Evolutionary conservation across 2,113 vertebrate genomes (phyloP).

Genomic region (Monarcha castaneiventris): DNA sequence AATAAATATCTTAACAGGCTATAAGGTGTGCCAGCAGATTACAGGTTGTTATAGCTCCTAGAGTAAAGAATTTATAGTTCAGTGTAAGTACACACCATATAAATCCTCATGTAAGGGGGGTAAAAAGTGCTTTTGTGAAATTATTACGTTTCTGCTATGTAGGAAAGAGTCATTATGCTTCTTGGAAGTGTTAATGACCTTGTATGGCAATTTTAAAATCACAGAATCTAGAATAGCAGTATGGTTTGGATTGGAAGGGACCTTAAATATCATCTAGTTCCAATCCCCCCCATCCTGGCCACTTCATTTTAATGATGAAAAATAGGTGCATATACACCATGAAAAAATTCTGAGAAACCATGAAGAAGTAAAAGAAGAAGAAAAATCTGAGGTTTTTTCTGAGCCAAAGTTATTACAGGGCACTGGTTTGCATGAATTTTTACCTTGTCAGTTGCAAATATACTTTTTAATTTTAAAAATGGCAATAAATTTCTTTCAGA

Average conservation of each 20-base stretch:
- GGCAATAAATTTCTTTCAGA: background rate
- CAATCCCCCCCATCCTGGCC: background rate
- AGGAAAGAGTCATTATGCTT: background rate
- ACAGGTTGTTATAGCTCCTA: background rate
- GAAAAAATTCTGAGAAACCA: background rate
- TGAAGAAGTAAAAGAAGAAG: background rate
- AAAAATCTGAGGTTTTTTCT: background rate
- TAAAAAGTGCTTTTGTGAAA: background rate
- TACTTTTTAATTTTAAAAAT: background rate
- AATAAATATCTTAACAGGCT: background rate
- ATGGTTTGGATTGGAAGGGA: background rate
- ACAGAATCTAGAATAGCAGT: background rate
- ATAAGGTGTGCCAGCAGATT: background rate
- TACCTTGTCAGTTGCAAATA: background rate
- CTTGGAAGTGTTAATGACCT: background rate
- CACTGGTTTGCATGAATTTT: accelerated
- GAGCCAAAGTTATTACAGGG: background rate
- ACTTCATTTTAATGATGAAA: background rate
- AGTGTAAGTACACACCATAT: background rate
- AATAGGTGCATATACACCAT: too few species aligned
- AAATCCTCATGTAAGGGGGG: background rate
- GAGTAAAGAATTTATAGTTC: background rate
- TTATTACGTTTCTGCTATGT: background rate
- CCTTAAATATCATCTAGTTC: background rate
- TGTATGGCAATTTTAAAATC: background rate